Conservation (phyloP, 2,113 vertebrate genomes). For the Lophotis ruficrista region DNA sequence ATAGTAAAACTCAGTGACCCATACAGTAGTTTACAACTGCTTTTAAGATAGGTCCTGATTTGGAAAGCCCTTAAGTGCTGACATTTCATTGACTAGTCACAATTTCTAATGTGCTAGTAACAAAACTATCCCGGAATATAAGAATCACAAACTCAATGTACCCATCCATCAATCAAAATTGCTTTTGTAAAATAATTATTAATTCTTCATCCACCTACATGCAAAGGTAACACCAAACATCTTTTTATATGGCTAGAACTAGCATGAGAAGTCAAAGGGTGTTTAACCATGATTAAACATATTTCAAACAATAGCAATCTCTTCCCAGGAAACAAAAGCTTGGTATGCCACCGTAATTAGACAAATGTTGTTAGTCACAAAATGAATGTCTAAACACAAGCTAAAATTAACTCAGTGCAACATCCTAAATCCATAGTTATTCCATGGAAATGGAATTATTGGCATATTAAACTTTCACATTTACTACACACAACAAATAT, state of each 20-base stretch:
- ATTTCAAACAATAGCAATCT: background rate
- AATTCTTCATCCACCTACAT: background rate
- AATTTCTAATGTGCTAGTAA: background rate
- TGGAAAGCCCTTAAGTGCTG: background rate
- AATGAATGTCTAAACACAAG: background rate
- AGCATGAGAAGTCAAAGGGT: background rate
- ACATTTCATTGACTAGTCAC: background rate
- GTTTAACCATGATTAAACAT: constrained; percentile 1
- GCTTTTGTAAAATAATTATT: background rate
- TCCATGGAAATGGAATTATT: constrained; percentile 49
- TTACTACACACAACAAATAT: background rate
- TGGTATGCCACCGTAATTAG: background rate
- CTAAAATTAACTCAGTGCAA: background rate
- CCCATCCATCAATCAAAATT: background rate
- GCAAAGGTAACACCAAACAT: background rate
- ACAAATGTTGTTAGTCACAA: constrained; percentile 13
- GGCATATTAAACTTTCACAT: constrained; percentile 37
- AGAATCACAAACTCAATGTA: background rate
- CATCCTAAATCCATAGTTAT: constrained; percentile 37
- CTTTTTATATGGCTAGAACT: background rate
- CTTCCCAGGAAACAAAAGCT: constrained; percentile 28
- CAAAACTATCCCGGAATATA: background rate
- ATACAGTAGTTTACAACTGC: background rate
- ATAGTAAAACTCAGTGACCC: background rate
- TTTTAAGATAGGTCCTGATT: background rate